Evolutionary conservation across 1,140 invertebrate genomes (phyloP).

Genomic region (Lamellibrachia luymesi): DNA sequence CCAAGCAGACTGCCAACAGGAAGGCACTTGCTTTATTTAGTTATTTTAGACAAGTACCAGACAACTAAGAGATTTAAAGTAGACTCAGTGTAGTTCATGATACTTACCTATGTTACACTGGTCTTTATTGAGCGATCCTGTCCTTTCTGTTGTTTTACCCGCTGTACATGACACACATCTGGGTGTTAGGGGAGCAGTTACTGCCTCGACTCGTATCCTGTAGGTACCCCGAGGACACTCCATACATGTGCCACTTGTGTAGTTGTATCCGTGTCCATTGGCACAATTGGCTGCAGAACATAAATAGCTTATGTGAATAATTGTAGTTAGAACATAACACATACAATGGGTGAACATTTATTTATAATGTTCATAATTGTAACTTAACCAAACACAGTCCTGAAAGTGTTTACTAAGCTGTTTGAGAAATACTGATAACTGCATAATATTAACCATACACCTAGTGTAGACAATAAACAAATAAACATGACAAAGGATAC

Average conservation of each 20-base stretch:
- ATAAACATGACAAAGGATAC: too few relatives aligned
- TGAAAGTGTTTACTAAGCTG: too few relatives aligned
- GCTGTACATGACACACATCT: neutral
- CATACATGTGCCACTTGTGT: neutral
- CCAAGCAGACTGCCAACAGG: too few relatives aligned
- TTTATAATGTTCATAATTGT: too few relatives aligned
- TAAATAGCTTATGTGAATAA: neutral
- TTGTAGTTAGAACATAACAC: too few relatives aligned
- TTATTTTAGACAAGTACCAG: too few relatives aligned
- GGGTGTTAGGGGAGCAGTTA: neutral
- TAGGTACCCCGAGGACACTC: neutral
- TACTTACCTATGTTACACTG: neutral
- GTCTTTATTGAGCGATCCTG: neutral
- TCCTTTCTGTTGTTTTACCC: neutral
- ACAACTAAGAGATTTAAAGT: neutral
- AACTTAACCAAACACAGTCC: too few relatives aligned
- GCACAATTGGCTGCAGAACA: conserved; percentile 5
- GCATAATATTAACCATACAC: too few relatives aligned
- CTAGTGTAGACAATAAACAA: too few relatives aligned
- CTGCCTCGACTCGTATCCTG: neutral
- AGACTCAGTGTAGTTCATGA: neutral
- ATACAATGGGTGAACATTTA: too few relatives aligned
- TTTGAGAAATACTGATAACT: too few relatives aligned
- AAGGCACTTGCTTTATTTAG: too few relatives aligned
- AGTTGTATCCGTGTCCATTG: neutral